Base-by-base conservation (phyloP, 2,113 vertebrate genomes). In the Sebastes fasciatus region DNA sequence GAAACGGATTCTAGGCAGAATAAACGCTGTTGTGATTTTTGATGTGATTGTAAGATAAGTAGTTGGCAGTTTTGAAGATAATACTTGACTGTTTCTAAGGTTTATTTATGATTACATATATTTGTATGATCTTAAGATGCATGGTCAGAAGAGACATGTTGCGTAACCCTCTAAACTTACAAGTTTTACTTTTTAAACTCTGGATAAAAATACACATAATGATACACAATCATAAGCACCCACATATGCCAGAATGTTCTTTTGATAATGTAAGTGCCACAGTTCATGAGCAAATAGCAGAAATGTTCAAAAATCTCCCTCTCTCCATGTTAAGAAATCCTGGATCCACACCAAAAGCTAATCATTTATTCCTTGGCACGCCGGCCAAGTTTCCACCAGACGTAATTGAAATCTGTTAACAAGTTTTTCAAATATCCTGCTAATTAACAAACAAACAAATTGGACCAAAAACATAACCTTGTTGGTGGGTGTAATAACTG, bases 21-120 rank as follows among this genome's bases (percentile, higher is more conserved):
- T 26, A 64, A 77, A 79, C n/a, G 68, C 40, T 61, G 57, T 11
- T 49, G 16, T 54, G 68, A 73, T 77, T 62, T 74, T 57, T 85
- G 14, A 68, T 10, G n/a, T 40, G 51, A 73, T 63, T 57, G 49
- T 52, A 40, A 77, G 74, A 76, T 14, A 79, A 76, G 58, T 46
- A 17, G 19, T 54, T 72, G 23, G 21, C 9, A 61, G 4, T 54
- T 34, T 4, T 34, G 34, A 34, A 34, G 34, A 12, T 57, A 23
- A 57, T 23, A 57, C 54, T 21, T 8, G 52, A 52, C 16, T 19
- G 52, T 54, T 19, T 57, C 2, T 34, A 34, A 34, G n/a, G 4
- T 57, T 23, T 4, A 57, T 23, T 57, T 57, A 57, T 57, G 6
- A 54, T 57, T 45, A 16, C 61, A 49, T 46, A 42, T 34, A 26